These are phyloP conservation scores for Germaria angustata DNA, from an alignment of 2,888 invertebrate genomes.

Conservation along the genomic window DNA sequence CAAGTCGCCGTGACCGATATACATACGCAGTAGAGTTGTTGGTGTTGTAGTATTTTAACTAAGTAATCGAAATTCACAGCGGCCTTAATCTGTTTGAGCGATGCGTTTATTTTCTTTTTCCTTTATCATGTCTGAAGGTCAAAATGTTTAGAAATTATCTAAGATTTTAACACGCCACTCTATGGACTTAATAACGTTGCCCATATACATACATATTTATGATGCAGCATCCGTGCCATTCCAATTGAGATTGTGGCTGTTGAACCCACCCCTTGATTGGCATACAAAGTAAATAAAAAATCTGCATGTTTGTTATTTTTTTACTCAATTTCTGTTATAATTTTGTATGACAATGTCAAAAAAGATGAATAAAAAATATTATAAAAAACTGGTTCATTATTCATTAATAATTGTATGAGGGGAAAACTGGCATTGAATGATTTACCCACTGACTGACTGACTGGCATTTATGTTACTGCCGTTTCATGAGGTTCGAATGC, in stretches of 20 bases:
- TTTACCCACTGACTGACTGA: not conserved
- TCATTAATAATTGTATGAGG: not conserved
- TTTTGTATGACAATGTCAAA: conserved; percentile 43
- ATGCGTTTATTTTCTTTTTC: conserved; percentile 19
- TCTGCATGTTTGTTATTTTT: conserved; percentile 50
- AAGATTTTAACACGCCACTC: conserved; percentile 55
- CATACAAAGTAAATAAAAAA: conserved; percentile 7
- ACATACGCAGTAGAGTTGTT: no score
- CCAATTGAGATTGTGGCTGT: not conserved
- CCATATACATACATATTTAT: not conserved
- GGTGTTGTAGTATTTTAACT: no score
- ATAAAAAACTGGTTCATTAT: conserved; percentile 41
- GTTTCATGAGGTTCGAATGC: conserved; percentile 26
- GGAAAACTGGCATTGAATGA: not conserved
- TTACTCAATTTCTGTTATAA: conserved; percentile 10
- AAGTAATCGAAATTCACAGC: conserved; percentile 32
- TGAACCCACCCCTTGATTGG: conserved; percentile 27
- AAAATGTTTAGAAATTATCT: conserved; percentile 56
- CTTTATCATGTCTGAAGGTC: conserved; percentile 40
- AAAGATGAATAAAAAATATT: conserved; percentile 3
- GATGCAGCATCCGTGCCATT: conserved; percentile 7
- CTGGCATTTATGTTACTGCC: conserved; percentile 30
- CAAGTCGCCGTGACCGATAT: no score
- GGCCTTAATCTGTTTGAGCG: conserved; percentile 39
- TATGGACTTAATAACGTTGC: not conserved